phyloP scores from a whole-genome alignment of 2,888 invertebrate genomes.

The Acleris holmiana region DNA sequence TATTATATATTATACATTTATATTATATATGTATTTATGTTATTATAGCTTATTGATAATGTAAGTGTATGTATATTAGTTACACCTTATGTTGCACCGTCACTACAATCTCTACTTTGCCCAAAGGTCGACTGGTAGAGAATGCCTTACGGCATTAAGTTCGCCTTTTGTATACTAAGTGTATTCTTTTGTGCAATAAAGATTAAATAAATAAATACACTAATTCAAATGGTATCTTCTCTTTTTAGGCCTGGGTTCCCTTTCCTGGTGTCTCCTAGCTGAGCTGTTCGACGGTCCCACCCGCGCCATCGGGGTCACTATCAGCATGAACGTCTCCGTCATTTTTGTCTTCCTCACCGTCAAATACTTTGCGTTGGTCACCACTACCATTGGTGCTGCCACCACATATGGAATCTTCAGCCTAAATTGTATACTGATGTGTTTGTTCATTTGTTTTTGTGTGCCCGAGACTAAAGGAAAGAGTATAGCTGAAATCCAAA shows the following conservation, averaged over 20 bases:
- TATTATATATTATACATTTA: too few relatives aligned
- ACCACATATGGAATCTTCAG: slow-evolving; percentile 44
- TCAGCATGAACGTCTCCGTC: slow-evolving; percentile 25
- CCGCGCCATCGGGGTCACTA: slow-evolving; percentile 40
- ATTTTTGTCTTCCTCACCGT: slow-evolving; percentile 40
- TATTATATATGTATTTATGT: too few relatives aligned
- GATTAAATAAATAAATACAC: too few relatives aligned
- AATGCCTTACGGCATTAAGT: too few relatives aligned
- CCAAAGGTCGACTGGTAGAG: too few relatives aligned
- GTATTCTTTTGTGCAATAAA: too few relatives aligned
- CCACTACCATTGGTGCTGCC: slow-evolving; percentile 38
- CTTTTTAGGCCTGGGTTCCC: slow-evolving; percentile 61
- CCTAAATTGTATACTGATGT: slow-evolving; percentile 34
- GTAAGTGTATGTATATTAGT: too few relatives aligned
- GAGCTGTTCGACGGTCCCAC: slow-evolving; percentile 51
- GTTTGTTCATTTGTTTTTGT: slow-evolving; percentile 38
- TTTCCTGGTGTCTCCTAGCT: slow-evolving; percentile 58
- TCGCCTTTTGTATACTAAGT: too few relatives aligned
- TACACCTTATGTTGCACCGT: too few relatives aligned
- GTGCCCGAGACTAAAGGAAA: slow-evolving; percentile 20
- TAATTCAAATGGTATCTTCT: slow-evolving; percentile 13
- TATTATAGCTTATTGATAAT: too few relatives aligned
- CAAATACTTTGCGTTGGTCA: slow-evolving; percentile 41
- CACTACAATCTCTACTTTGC: too few relatives aligned
- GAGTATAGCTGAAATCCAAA: slow-evolving; percentile 7